Base-by-base conservation (phyloP, 2,113 vertebrate species). In the Corythornis vintsioides region DNA sequence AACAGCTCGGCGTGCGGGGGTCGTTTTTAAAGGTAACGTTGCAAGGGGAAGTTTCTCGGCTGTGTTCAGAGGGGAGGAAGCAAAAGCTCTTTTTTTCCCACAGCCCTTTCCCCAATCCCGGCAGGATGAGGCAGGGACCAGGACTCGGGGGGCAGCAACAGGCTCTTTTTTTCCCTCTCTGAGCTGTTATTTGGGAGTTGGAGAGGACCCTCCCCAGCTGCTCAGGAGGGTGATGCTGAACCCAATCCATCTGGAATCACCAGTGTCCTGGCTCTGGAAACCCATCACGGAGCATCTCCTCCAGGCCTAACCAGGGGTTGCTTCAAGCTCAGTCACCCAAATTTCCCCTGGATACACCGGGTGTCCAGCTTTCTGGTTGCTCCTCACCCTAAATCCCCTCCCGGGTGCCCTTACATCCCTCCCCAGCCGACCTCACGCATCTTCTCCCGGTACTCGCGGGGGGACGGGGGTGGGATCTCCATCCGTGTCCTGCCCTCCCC, bases 281-380 rank as follows among this genome's bases (percentile, higher is more conserved):
- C 13, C 10, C 13, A 3, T 0, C 3, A 2, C 1, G 8, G 52
- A 38, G 50, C 38, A 55, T 71, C 35, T 31, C 28, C 35, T 40
- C 35, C 57, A 26, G 35, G 45, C 63, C 35, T 7, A 59, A 73
- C 29, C 15, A 2, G 48, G 64, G 22, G 43, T 11, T 4, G 0
- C 65, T 16, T 6, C 21, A 53, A 0, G 3, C 15, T 40, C 1
- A 0, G 1, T 40, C 6, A 0, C 40, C 1, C 26, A 3, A 4
- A 38, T 38, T 10, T 38, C 38, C 38, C 38, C 38, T 38, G 38
- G 38, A 38, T 38, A 38, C 38, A 38, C 38, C 38, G 4, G 2
- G 7, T 26, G 13, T 16, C 28, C 60, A 3, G 12, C 5, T 40
- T 65, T 60, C 84, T 5, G 31, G 18, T 25, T 48, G 52, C 19